Percentiles rank a stretch among this genome's conserved stretches.
phyloP scores from a whole-genome alignment of 2,888 invertebrate genomes.

The Habroteleia sp. region DNA sequence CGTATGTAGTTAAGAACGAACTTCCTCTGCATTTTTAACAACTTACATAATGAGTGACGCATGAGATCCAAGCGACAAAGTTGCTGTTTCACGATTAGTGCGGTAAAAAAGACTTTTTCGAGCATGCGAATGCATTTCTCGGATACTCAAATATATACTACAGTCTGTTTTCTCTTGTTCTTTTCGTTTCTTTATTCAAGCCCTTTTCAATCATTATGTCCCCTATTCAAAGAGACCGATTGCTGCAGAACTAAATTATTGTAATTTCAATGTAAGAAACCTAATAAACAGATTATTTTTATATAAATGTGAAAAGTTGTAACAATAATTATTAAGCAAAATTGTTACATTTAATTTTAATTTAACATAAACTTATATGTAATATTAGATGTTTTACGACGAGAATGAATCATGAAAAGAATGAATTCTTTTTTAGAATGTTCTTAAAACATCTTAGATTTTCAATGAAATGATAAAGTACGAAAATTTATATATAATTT shows the following conservation, averaged over 20 bases:
- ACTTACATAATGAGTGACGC: constrained; percentile 36
- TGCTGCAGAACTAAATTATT: constrained; percentile 54
- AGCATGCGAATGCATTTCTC: constrained; percentile 61
- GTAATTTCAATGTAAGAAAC: constrained; percentile 48
- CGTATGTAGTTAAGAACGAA: constrained; percentile 43
- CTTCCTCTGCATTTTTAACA: constrained; percentile 55
- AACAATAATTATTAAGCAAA: constrained; percentile 39
- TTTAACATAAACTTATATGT: too few species aligned
- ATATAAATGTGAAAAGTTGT: constrained; percentile 23
- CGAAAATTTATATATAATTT: too few species aligned
- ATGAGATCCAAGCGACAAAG: constrained; percentile 61
- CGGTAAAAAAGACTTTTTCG: constrained; percentile 36
- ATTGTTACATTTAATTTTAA: too few species aligned
- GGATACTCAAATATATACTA: constrained; percentile 53
- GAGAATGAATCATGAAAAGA: too few species aligned
- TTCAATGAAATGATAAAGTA: too few species aligned
- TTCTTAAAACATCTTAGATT: too few species aligned
- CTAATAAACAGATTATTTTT: constrained; percentile 41
- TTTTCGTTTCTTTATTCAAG: constrained; percentile 51
- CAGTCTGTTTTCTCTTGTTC: constrained; percentile 50
- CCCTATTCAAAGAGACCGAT: constrained; percentile 59
- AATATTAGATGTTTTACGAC: too few species aligned
- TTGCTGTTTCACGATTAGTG: constrained; percentile 61
- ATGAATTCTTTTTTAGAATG: too few species aligned
- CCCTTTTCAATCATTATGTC: constrained; percentile 59